Conservation (phyloP, 2,888 invertebrate species). For the Spisula subtruncata region DNA sequence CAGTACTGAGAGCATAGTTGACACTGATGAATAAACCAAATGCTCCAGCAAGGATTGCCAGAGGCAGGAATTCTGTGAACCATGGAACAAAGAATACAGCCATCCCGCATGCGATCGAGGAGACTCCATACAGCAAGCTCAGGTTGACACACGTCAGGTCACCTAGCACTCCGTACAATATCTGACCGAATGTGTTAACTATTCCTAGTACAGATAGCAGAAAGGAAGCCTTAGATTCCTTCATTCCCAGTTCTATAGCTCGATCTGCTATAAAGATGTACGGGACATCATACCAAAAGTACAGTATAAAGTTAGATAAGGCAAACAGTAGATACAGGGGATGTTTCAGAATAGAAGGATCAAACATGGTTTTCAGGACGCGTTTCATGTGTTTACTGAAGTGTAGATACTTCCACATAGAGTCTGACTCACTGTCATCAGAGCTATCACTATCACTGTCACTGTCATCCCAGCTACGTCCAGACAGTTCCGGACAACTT, state of each 20-base stretch:
- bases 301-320: slow-evolving; percentile 94
- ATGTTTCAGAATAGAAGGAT: slow-evolving; percentile 82
- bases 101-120: slow-evolving; percentile 89
- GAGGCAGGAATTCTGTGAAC: slow-evolving; percentile 75
- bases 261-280: slow-evolving; percentile 97
- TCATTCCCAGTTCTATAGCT: slow-evolving; percentile 89
- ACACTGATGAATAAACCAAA: slow-evolving; percentile 97
- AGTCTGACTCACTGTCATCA: slow-evolving; percentile 73
- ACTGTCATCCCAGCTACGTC: slow-evolving; percentile 71
- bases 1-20: slow-evolving; percentile 95
- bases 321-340: slow-evolving; percentile 90
- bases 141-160: slow-evolving; percentile 93
- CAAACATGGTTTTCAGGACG: slow-evolving; percentile 82
- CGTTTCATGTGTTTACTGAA: slow-evolving; percentile 80
- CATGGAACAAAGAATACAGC: slow-evolving; percentile 83
- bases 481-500: slow-evolving; percentile 94
- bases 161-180: slow-evolving; percentile 94
- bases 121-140: slow-evolving; percentile 93
- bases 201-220: slow-evolving; percentile 93
- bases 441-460: slow-evolving; percentile 71
- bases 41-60: slow-evolving; percentile 78
- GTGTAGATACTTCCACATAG: slow-evolving; percentile 58
- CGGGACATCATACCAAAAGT: slow-evolving; percentile 95
- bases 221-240: slow-evolving; percentile 89
- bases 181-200: slow-evolving; percentile 94